Base-by-base conservation (phyloP, 2,113 vertebrate genomes). In the Nipponia nippon region DNA sequence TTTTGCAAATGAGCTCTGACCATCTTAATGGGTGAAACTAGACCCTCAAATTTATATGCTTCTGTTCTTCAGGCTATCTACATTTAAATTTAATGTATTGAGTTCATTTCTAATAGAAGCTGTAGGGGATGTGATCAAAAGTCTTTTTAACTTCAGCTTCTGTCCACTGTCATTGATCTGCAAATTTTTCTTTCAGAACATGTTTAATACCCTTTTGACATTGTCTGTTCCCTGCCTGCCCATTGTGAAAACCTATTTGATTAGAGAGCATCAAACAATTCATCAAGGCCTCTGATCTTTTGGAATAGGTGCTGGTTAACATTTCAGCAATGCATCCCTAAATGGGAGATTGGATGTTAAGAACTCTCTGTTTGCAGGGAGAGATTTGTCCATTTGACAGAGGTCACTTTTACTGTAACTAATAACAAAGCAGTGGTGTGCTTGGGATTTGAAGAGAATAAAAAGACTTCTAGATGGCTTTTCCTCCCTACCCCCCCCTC, bases 101-200 rank as follows among this genome's bases (percentile, higher is more conserved):
- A 92, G 13, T 73, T 82, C 3, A 56, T 83, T 95, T 94, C 49
- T 79, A 85, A 79, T 58, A 85, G 52, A 93, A 94, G 38, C 47
- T 82, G 19, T 42, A 47, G 25, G 30, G 13, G 23, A 75, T 77
- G 13, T 91, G 89, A 83, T 86, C 83, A 94, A 93, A 96, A 79
- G 81, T 59, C 83, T 89, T 96, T 96, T 96, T 40, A 93, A 89
- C 61, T 93, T 93, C 52, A 93, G 21, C 19, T 91, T 87, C 61
- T 89, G 70, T 67, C 52, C 30, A 11, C 34, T 63, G 40, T 55
- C 73, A 84, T 66, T 96, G 69, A 81, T 84, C 70, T 90, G 87
- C 65, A 95, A 91, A 52, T 95, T 91, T 89, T 91, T 87, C 73
- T 72, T 83, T 93, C 81, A 83, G 40, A 89, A 67, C 13, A 32